Evolutionary conservation across 2,888 invertebrate genomes (phyloP).

Genomic region (Eupithecia pulchellata): DNA sequence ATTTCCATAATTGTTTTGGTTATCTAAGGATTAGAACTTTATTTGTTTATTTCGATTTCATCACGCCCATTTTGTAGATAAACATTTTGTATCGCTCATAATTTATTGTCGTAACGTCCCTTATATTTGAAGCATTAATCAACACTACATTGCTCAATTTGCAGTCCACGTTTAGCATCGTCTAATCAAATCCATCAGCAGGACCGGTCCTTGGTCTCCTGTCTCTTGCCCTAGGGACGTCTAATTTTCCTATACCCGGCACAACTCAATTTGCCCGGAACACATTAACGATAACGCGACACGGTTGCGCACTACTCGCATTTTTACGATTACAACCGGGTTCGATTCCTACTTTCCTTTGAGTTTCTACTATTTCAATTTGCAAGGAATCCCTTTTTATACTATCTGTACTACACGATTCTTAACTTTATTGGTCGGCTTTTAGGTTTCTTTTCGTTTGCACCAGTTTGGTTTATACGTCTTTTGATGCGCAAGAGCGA

Average conservation of each 20-base stretch:
- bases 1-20: no score
- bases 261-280: slow-evolving; percentile 82
- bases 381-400: slow-evolving; percentile 67
- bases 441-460: slow-evolving; percentile 52
- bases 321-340: slow-evolving; percentile 73
- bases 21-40: neutral
- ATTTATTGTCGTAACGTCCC: neutral
- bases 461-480: slow-evolving; percentile 47
- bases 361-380: slow-evolving; percentile 79
- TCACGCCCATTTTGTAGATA: neutral
- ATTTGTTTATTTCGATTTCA: neutral
- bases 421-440: slow-evolving; percentile 26
- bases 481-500: slow-evolving; percentile 51
- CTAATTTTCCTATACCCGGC: slow-evolving; percentile 77
- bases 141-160: slow-evolving; percentile 25
- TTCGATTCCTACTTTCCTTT: slow-evolving; percentile 57
- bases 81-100: neutral
- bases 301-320: slow-evolving; percentile 73
- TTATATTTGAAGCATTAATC: slow-evolving; percentile 15
- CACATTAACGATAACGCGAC: slow-evolving; percentile 82
- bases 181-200: slow-evolving; percentile 41
- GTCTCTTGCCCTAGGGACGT: slow-evolving; percentile 63
- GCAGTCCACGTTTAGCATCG: slow-evolving; percentile 28
- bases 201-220: slow-evolving; percentile 26
- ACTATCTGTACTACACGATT: slow-evolving; percentile 21